Evolutionary conservation across 2,113 vertebrate genomes (phyloP).

Genomic region (Tor tambroides): DNA sequence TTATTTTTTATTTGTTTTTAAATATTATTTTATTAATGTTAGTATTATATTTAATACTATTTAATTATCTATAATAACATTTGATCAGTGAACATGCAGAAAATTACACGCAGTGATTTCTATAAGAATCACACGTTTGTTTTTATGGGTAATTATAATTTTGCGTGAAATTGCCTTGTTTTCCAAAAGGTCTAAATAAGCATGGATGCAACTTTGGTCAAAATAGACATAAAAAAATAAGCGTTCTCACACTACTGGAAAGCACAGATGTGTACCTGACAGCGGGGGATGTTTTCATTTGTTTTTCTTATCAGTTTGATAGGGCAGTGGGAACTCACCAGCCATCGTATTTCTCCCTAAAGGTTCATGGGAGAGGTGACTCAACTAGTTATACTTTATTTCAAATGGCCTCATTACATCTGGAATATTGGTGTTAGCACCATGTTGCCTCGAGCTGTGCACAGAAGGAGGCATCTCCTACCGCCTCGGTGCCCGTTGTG

Average conservation of each 20-base stretch:
- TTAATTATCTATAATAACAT: no score
- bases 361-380: conserved; percentile 60
- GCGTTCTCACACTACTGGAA: conserved; percentile 42
- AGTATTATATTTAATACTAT: no score
- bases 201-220: neutral
- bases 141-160: neutral
- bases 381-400: conserved; percentile 20
- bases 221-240: neutral
- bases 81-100: neutral
- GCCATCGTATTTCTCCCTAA: conserved; percentile 43
- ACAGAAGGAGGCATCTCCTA: conserved; percentile 58
- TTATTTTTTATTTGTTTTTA: no score
- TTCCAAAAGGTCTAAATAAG: neutral
- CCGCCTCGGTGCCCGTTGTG: conserved; percentile 49
- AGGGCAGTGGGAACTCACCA: conserved; percentile 40
- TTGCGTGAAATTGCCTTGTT: neutral
- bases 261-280: conserved; percentile 55
- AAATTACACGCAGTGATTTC: neutral
- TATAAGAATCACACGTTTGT: neutral
- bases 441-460: conserved; percentile 49
- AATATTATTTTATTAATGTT: no score
- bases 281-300: conserved; percentile 54
- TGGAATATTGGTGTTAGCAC: conserved; percentile 23
- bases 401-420: conserved; percentile 41
- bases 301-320: conserved; percentile 53